Conservation (phyloP, 1,140 invertebrate species). For the Drosophila paulistorum region DNA sequence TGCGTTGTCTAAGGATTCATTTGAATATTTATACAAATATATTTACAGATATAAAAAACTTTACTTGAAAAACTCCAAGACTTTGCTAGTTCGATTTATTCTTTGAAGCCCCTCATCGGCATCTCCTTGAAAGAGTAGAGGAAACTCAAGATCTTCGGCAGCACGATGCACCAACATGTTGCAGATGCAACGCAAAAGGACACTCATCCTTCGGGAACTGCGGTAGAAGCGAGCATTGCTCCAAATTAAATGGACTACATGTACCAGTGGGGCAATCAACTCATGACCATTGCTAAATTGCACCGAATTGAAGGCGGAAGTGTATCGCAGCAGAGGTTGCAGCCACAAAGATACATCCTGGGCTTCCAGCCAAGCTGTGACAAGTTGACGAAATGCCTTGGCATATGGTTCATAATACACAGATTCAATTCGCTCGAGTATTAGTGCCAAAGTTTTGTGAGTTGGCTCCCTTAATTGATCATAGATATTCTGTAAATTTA, state of each 20-base stretch:
- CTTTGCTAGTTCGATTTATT: slow-evolving; percentile 64
- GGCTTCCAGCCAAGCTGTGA: slow-evolving; percentile 86
- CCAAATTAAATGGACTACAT: slow-evolving; percentile 93
- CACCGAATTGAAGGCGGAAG: slow-evolving; percentile 87
- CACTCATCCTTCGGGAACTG: slow-evolving; percentile 89
- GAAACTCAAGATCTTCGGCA: slow-evolving; percentile 84
- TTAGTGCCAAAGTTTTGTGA: slow-evolving; percentile 90
- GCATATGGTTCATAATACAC: slow-evolving; percentile 90
- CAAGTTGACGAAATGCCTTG: slow-evolving; percentile 87
- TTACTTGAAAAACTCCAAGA: slow-evolving; percentile 75
- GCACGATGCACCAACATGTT: slow-evolving; percentile 88
- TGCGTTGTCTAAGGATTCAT: slow-evolving; percentile 39
- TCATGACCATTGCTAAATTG: slow-evolving; percentile 86
- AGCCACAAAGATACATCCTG: slow-evolving; percentile 88
- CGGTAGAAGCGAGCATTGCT: slow-evolving; percentile 92
- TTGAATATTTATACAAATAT: not conserved
- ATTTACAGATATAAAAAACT: not conserved
- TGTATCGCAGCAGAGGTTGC: slow-evolving; percentile 85
- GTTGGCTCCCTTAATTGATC: slow-evolving; percentile 90
- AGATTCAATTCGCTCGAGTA: slow-evolving; percentile 89
- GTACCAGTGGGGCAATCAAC: slow-evolving; percentile 87
- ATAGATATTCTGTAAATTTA: slow-evolving; percentile 93
- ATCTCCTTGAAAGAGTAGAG: slow-evolving; percentile 87
- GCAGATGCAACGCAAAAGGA: slow-evolving; percentile 88
- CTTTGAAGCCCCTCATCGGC: slow-evolving; percentile 83